These are phyloP conservation scores for Tamias sibiricus DNA, from an alignment of 2,113 vertebrate genomes.

Conservation along the genomic window DNA sequence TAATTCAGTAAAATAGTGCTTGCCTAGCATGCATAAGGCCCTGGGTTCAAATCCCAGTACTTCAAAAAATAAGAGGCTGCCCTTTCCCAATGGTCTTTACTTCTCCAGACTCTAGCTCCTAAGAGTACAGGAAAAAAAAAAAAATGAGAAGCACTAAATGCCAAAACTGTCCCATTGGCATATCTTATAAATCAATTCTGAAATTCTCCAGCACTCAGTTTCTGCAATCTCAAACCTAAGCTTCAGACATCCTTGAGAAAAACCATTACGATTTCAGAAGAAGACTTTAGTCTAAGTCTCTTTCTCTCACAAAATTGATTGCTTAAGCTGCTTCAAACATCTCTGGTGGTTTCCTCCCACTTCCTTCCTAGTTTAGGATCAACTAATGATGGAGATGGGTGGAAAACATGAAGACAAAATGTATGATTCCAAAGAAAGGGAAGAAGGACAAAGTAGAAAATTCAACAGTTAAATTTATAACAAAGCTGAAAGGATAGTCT, in stretches of 20 bases:
- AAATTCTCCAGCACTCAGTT: background rate
- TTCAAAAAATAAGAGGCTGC: background rate
- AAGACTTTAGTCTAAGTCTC: constrained; percentile 14
- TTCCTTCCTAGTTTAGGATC: constrained; percentile 63
- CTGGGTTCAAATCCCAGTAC: background rate
- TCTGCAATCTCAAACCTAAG: background rate
- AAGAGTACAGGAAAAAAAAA: too few species aligned
- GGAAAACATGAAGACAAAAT: constrained; percentile 46
- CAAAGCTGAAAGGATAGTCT: background rate
- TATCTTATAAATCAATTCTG: background rate
- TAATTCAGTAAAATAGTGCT: background rate
- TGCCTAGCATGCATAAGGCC: background rate
- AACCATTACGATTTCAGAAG: background rate
- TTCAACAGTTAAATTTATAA: background rate
- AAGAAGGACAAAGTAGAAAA: background rate
- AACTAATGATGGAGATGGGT: constrained; percentile 16
- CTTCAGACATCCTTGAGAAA: background rate
- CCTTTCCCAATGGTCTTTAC: constrained; percentile 25
- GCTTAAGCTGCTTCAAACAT: background rate
- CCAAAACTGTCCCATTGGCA: background rate
- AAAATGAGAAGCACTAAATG: background rate
- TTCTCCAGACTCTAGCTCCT: background rate
- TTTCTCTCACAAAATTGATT: constrained; percentile 7
- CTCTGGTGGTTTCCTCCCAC: constrained; percentile 46
- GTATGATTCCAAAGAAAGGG: constrained; percentile 20